A percentile compares a stretch with the other conserved stretches of the same genome.
These are phyloP conservation scores for Melozone crissalis DNA, from an alignment of 2,113 vertebrate species.

Conservation along the genomic window DNA sequence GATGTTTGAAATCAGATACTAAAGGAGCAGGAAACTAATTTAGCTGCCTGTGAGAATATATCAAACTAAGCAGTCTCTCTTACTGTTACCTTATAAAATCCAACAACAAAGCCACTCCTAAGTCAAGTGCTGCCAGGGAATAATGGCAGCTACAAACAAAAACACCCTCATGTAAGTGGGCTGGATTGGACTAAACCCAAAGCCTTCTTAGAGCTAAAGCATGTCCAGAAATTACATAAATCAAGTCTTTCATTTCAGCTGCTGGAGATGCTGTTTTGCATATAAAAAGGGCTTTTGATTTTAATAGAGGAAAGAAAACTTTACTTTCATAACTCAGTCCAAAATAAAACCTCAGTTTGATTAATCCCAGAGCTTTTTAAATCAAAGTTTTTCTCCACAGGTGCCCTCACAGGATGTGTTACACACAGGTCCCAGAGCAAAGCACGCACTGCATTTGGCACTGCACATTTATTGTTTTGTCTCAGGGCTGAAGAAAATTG, in stretches of 20 bases:
- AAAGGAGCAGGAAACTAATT: background rate
- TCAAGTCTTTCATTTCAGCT: background rate
- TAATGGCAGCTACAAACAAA: background rate
- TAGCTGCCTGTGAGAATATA: background rate
- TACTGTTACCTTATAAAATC: background rate
- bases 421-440: background rate
- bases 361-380: constrained; percentile 21
- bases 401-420: background rate
- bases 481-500: background rate
- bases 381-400: background rate
- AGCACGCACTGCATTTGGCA: background rate
- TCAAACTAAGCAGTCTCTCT: background rate
- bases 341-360: constrained; percentile 1
- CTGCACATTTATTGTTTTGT: background rate
- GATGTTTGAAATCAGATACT: background rate
- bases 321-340: background rate
- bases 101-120: background rate
- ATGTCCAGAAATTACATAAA: background rate
- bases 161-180: background rate
- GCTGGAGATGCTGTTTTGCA: background rate
- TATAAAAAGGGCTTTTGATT: constrained; percentile 6
- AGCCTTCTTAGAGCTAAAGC: background rate
- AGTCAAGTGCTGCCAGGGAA: background rate
- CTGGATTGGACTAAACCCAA: background rate
- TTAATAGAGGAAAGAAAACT: background rate